phyloP scores from a whole-genome alignment of 2,113 vertebrate species.

The Opisthocomus hoazin region DNA sequence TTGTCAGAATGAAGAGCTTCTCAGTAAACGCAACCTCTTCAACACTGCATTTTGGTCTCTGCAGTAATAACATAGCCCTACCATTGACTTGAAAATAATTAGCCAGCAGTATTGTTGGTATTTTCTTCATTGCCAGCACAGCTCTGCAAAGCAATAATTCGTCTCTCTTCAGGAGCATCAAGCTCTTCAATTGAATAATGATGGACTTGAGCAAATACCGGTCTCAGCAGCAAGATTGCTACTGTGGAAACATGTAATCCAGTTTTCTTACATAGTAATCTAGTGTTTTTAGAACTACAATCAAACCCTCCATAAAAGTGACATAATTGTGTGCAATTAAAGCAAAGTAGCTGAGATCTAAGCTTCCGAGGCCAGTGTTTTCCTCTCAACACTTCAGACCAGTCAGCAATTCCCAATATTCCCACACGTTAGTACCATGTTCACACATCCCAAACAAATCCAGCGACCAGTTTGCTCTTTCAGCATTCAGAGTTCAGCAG shows the following conservation, averaged over 20 bases:
- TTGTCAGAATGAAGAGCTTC: conserved; percentile 27
- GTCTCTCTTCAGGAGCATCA: conserved; percentile 25
- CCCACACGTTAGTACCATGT: not conserved
- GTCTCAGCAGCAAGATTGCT: not conserved
- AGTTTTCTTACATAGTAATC: not conserved
- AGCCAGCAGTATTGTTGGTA: not conserved
- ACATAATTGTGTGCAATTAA: not conserved
- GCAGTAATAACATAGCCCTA: not conserved
- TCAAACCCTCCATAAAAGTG: not conserved
- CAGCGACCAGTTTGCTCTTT: not conserved
- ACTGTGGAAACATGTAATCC: not conserved
- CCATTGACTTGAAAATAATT: conserved; percentile 56
- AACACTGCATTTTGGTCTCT: conserved; percentile 16
- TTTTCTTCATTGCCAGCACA: conserved; percentile 14
- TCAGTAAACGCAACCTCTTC: conserved; percentile 21
- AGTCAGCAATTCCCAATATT: not conserved
- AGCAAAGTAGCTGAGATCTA: not conserved
- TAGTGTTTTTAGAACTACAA: not conserved
- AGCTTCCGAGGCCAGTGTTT: not conserved
- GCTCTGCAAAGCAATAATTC: conserved; percentile 46
- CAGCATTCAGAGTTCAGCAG: not conserved
- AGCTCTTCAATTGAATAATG: conserved; percentile 51
- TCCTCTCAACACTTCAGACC: not conserved
- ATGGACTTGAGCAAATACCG: conserved; percentile 39
- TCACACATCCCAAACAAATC: not conserved